Evolutionary conservation across 2,113 vertebrate genomes (phyloP).

Genomic region (pig (Sus scrofa)): T2T-Sscrofa CM000830.6:118127501-118128000

Average conservation of each 20-base stretch:
- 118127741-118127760: neutral
- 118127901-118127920: neutral
- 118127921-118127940: neutral
- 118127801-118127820: neutral
- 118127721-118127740: neutral
- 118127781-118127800: neutral
- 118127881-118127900: neutral
- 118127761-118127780: neutral
- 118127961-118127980: neutral
- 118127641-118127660: neutral
- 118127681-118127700: slow-evolving; percentile 14
- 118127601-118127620: neutral
- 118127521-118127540: neutral
- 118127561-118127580: neutral
- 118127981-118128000: neutral
- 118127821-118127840: slow-evolving; percentile 12
- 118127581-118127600: neutral
- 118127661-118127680: neutral
- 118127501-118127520: slow-evolving; percentile 1
- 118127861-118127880: neutral
- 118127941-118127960: neutral
- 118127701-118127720: neutral
- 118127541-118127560: neutral
- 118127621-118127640: neutral
- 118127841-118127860: neutral